Evolutionary conservation across 2,797 vertebrate species (phyloP), one percentile per base, ranked within the genome.

Genomic region (Otus scops): DNA sequence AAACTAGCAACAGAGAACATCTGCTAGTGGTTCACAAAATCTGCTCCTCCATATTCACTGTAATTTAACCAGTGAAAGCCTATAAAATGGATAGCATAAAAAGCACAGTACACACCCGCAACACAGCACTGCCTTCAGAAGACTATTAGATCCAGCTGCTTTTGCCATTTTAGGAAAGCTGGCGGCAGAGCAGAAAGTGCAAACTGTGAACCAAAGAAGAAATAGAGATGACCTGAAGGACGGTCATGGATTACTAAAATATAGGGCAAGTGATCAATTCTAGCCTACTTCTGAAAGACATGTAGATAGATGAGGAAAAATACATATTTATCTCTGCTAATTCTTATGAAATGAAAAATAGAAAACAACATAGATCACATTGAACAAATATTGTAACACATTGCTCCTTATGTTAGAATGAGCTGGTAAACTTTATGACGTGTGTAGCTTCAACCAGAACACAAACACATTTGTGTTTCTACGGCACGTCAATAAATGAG

Each of bases 11-110:
- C 69, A 91, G 53, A 0, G 0, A 96, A 88, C 85, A 77, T 85
- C 79, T 95, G 84, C 92, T 78, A 63, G 50, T 48, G 57, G 82
- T 90, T 85, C 76, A 64, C 63, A 86, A 88, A 95, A 79, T 30
- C 88, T 84, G 47, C 28, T 90, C 15, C 63, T 89, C 65, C 6
- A 4, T n/a, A 13, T 65, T 83, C 38, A 14, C 54, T 57, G 47
- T 61, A 50, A 80, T 75, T 91, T 95, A 94, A 92, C 64, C 47
- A 60, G 41, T 45, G 50, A 92, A 94, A 79, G 27, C 41, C 73
- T 81, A 45, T 85, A 77, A 92, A 95, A 92, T 34, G 39, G 64
- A 45, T 20, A 69, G 75, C 26, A 65, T 39, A 63, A 61, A 87
- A 83, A 83, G 57, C 41, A 78, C 57, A 77, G 21, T 15, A 48